These are phyloP conservation scores for Pontoporia blainvillei DNA, from an alignment of 2,113 vertebrate species.

Conservation along the genomic window DNA sequence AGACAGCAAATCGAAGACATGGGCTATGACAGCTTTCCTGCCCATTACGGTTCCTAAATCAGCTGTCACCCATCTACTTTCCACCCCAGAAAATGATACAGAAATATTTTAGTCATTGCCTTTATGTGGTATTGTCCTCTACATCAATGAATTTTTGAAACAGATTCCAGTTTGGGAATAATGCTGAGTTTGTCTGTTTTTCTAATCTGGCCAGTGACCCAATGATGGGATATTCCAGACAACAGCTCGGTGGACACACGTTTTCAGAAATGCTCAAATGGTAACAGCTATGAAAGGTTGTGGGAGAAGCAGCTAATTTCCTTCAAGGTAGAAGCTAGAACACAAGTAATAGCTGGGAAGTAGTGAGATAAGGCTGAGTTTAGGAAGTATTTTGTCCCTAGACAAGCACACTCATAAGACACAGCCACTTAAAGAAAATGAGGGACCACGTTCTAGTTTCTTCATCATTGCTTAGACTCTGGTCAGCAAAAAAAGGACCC, in stretches of 20 bases:
- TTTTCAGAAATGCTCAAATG: conserved; percentile 62
- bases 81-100: conserved; percentile 33
- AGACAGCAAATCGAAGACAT: not conserved
- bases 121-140: conserved; percentile 30
- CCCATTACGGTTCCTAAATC: conserved; percentile 2
- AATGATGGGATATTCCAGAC: conserved; percentile 10
- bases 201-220: conserved; percentile 64
- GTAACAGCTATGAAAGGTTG: conserved; percentile 57
- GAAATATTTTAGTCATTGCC: conserved; percentile 32
- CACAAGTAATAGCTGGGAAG: conserved; percentile 28
- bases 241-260: conserved; percentile 56
- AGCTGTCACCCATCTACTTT: conserved; percentile 37
- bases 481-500: not conserved
- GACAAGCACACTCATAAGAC: not conserved
- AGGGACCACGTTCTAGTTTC: not conserved
- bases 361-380: not conserved
- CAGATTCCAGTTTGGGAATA: conserved; percentile 59
- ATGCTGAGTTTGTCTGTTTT: conserved; percentile 63
- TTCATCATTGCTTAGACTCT: not conserved
- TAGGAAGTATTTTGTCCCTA: conserved; percentile 45
- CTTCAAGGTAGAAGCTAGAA: conserved; percentile 28
- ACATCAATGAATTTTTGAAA: conserved; percentile 58
- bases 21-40: not conserved
- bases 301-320: not conserved
- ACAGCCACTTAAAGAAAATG: not conserved